These are phyloP conservation scores for Sepioteuthis lessoniana DNA, from an alignment of 2,888 invertebrate species.

Conservation along the genomic window DNA sequence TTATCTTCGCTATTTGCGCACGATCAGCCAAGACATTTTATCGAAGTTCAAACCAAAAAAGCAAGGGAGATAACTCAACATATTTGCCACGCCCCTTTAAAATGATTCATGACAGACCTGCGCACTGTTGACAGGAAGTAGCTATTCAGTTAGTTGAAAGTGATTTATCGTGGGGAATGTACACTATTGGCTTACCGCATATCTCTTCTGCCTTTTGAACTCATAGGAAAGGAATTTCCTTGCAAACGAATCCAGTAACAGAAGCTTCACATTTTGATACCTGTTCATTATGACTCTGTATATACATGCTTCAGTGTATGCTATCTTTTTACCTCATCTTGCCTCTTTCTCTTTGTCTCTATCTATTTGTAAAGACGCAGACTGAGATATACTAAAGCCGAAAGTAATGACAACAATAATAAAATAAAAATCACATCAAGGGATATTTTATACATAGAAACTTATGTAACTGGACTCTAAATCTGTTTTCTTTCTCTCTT, in stretches of 20 bases:
- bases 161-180: background rate
- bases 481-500: too few species aligned
- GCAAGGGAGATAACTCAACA: background rate
- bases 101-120: constrained; percentile 6
- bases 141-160: background rate
- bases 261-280: constrained; percentile 4
- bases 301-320: background rate
- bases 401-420: background rate
- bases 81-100: background rate
- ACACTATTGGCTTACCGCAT: background rate
- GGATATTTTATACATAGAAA: background rate
- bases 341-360: background rate
- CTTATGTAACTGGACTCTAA: background rate
- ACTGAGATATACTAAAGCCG: background rate
- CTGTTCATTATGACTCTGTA: background rate
- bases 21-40: background rate
- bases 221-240: constrained; percentile 33
- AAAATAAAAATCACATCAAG: background rate
- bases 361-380: background rate
- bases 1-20: background rate
- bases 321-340: background rate
- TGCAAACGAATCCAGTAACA: background rate
- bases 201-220: background rate
- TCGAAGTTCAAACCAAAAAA: background rate
- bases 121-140: background rate